Base-by-base conservation (phyloP, 2,888 invertebrate species). In the Parasteatoda lunata region DNA sequence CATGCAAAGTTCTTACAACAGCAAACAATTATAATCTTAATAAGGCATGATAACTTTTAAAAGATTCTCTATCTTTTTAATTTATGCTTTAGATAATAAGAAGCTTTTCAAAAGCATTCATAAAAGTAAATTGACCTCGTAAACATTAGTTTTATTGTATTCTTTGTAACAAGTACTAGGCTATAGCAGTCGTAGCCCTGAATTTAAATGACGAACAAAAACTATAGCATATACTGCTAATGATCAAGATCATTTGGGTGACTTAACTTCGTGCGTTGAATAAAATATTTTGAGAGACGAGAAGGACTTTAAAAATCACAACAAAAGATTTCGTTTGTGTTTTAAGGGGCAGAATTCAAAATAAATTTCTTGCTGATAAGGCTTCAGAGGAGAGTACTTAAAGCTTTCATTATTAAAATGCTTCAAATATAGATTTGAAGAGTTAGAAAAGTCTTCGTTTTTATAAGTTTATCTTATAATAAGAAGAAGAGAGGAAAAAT, bases 161-260 rank as follows among this genome's bases (percentile, higher is more conserved):
- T 59, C 59, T 59, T 59, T 59, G 59, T 59, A 13, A 13, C 59
- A 59, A n/a, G 3, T 11, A 13, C 8, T 59, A n/a, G n/a, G 59
- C 59, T 59, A 59, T 13, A n/a, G 59, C n/a, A 59, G 59, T n/a
- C n/a, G 8, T 13, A n/a, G 59, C n/a, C 9, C 59, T 59, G 59
- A 59, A 59, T 59, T 13, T 59, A 59, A 59, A 59, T 59, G 59
- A 59, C n/a, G 11, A 13, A 13, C 59, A 9, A 59, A 59, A 59
- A 59, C 11, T 59, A 59, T 59, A n/a, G 59, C 59, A 59, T 59
- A 9, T n/a, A 59, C 59, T 13, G 9, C n/a, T 59, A 59, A 59
- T 59, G 59, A 59, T 59, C 59, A 59, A 59, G 59, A 59, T 59
- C 59, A n/a, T 59, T 59, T 59, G 59, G n/a, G 59, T n/a, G 59